Base-by-base conservation (phyloP, 2,888 invertebrate genomes). In the Pardosa pseudoannulata region DNA sequence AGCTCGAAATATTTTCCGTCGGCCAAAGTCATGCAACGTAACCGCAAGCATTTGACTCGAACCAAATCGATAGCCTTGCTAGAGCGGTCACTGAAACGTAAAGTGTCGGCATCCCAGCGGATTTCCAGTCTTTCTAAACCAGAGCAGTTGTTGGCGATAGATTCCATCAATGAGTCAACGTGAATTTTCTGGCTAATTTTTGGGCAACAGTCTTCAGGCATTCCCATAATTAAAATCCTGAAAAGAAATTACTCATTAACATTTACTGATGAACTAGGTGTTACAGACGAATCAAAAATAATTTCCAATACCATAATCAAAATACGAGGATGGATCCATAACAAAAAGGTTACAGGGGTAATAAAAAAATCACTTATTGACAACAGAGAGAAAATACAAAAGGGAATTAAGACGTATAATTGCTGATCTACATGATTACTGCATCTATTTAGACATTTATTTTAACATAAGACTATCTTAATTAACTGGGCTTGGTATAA, bases 1-100 rank as follows among this genome's bases (percentile, higher is more conserved):
- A 99, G 96, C 93, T 99, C 99, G 91, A 98, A 99, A 92, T 99
- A 99, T 86, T 99, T 96, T 0, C 99, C 99, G 92, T 99, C 99
- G 91, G 98, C 98, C 64, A 99, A 93, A 19, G 97, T 97, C 89
- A 99, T 94, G 90, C 98, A 98, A 89, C 95, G 95, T 72, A 99
- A 93, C 91, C 97, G 96, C 0, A 98, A 93, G 90, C 99, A 99
- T 91, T 97, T 97, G 64, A 99, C 96, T 67, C 99, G 95, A 88
- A 99, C 93, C 70, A 98, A 96, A 92, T 99, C 99, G 46, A 89
- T 88, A 9, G 89, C 90, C 92, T 99, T 99, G 92, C 98, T 98
- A 91, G 98, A 98, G 92, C 99, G 99, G 92, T 99, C 99, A 50
- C 98, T 99, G 93, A 98, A 99, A 75, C 99, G 94, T 46, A 99